Evolutionary conservation across 2,113 vertebrate genomes (phyloP).

Genomic region (Zapus hudsonius): DNA sequence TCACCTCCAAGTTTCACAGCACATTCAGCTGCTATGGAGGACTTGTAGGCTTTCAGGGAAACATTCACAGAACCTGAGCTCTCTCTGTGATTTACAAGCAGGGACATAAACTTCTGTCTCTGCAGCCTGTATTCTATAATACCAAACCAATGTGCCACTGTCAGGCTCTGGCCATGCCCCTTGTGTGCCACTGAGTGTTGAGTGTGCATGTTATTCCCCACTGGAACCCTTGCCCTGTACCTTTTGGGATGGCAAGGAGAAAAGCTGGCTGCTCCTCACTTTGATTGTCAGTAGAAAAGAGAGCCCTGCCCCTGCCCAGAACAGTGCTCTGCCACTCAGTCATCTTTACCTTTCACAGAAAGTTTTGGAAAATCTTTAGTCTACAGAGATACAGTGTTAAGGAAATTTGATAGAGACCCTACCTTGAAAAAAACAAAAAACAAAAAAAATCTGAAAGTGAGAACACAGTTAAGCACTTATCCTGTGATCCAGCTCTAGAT

Average conservation of each 20-base stretch:
- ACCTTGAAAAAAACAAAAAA: too few species aligned
- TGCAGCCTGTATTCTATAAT: background rate
- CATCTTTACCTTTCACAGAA: background rate
- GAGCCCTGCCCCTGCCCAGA: background rate
- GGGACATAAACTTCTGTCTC: background rate
- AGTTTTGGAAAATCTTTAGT: background rate
- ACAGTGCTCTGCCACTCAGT: background rate
- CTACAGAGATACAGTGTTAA: background rate
- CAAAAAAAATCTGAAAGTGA: conserved; percentile 14
- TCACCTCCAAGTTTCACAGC: background rate
- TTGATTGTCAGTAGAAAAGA: background rate
- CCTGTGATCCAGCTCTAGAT: background rate
- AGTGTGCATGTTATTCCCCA: too few species aligned
- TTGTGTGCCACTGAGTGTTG: background rate
- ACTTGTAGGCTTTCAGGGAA: background rate
- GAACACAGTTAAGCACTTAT: background rate
- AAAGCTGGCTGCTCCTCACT: background rate
- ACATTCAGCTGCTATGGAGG: background rate
- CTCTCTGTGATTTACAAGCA: background rate
- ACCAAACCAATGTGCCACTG: background rate
- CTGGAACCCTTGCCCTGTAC: background rate
- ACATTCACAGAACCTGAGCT: background rate
- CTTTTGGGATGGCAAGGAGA: background rate
- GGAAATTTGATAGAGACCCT: background rate
- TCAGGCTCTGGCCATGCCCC: background rate